Evolutionary conservation across 2,888 invertebrate genomes (phyloP), one percentile per base, ranked within the genome.

Genomic region (Chydorus sphaericus): DNA sequence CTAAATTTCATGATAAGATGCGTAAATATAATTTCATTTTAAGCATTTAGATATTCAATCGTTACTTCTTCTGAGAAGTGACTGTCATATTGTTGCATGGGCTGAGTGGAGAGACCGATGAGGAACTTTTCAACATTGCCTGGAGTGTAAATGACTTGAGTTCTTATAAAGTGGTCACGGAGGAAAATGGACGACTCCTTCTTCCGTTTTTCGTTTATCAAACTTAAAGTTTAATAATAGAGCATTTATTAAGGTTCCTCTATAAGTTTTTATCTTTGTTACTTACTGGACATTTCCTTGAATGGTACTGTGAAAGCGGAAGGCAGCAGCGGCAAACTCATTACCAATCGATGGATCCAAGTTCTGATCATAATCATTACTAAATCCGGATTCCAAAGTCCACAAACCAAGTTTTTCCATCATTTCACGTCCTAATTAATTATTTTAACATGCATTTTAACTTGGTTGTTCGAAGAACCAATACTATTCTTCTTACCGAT

Each of bases 51-150:
- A 76, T n/a, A 79, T 71, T n/a, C n/a, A n/a, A n/a, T 23, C 76
- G 80, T 79, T 71, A 89, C 86, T 70, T 85, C 85, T 62, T 81
- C 76, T 37, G 82, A 79, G 62, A 82, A 79, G 61, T 76, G 75
- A 16, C 81, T 73, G 67, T 87, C 88, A 72, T 83, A 73, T 63
- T 75, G 75, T 69, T 83, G 81, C 55, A 81, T 77, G 31, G 72
- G 75, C 65, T 88, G 86, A 48, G 75, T 80, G 23, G 82, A 71
- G 67, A 88, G 73, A 53, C 87, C 85, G 60, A 81, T 75, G 30
- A 86, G 65, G 14, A 86, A 71, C 48, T 77, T 76, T 63, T 84
- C 80, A 30, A 88, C 68, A n/a, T 76, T 73, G 2, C 76, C 73
- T 1, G 77, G 72, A 39, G 74, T 68, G 48, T 77, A 73, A 36